These are phyloP conservation scores for Mallateleia sp. DNA, from an alignment of 2,888 invertebrate species.

Conservation along the genomic window DNA sequence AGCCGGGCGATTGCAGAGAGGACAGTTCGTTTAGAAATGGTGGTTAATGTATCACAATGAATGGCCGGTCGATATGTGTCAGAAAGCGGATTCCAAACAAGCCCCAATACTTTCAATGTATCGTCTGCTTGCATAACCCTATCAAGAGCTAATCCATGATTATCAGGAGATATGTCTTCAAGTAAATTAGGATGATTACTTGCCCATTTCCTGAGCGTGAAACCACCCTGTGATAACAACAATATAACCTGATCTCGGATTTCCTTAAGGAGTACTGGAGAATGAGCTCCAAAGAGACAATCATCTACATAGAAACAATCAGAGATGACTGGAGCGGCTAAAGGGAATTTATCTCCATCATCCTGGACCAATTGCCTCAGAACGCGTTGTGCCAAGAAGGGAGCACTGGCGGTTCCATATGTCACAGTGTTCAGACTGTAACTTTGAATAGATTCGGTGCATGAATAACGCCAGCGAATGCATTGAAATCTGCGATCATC, in stretches of 20 bases:
- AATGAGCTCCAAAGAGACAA: neutral
- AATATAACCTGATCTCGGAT: slow-evolving; percentile 16
- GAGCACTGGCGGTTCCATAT: too few relatives aligned
- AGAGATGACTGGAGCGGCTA: slow-evolving; percentile 12
- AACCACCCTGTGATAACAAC: slow-evolving; percentile 42
- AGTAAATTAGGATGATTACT: slow-evolving; percentile 1
- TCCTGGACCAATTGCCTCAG: slow-evolving; percentile 47
- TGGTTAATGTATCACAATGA: too few relatives aligned
- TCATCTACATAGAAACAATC: slow-evolving; percentile 54
- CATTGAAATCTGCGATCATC: slow-evolving; percentile 11
- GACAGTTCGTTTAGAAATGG: too few relatives aligned
- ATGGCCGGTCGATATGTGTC: too few relatives aligned
- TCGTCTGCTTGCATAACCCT: neutral
- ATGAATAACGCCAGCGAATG: neutral
- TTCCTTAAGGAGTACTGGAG: too few relatives aligned
- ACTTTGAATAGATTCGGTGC: neutral
- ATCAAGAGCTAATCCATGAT: neutral
- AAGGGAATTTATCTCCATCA: slow-evolving; percentile 32
- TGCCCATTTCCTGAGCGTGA: slow-evolving; percentile 56
- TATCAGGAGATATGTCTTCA: too few relatives aligned
- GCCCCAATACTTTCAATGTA: too few relatives aligned
- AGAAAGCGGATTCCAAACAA: too few relatives aligned
- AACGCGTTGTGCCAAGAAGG: too few relatives aligned
- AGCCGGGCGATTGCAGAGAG: too few relatives aligned
- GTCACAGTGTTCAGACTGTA: slow-evolving; percentile 33